These are phyloP conservation scores for Drosophila subobscura DNA, from an alignment of 1,140 invertebrate species.

Conservation along the genomic window DNA sequence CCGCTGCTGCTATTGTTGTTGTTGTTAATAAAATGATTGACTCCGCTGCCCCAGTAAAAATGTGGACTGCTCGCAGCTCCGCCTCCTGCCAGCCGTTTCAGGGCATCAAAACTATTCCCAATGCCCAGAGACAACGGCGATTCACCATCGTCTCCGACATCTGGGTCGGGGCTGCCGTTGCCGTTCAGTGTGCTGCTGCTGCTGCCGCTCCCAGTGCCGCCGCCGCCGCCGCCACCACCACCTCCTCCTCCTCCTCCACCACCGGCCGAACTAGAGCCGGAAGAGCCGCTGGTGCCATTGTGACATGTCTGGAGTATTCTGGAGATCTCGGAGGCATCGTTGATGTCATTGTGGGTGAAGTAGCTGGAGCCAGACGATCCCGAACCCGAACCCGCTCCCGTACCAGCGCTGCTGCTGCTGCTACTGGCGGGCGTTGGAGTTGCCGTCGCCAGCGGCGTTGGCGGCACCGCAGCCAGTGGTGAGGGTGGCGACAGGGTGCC, in stretches of 20 bases:
- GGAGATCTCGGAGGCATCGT: conserved; percentile 82
- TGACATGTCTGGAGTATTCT: conserved; percentile 82
- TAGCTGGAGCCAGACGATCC: conserved; percentile 30
- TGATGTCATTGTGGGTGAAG: conserved; percentile 79
- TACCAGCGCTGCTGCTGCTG: not conserved
- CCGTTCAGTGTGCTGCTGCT: conserved; percentile 39
- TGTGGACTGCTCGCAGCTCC: conserved; percentile 48
- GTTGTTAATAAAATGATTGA: conserved; percentile 47
- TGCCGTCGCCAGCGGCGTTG: not conserved
- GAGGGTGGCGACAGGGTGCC: conserved; percentile 46
- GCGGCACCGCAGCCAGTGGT: conserved; percentile 15
- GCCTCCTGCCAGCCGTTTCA: conserved; percentile 50
- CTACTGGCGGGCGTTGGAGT: not conserved
- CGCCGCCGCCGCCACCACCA: not conserved
- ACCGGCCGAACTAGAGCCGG: conserved; percentile 3
- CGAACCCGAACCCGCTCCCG: conserved; percentile 5
- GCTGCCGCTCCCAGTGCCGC: not conserved
- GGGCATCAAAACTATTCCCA: conserved; percentile 60
- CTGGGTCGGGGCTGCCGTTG: conserved; percentile 26
- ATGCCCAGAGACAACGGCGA: conserved; percentile 9
- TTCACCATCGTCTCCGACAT: conserved; percentile 15
- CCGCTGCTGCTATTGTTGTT: conserved; percentile 8
- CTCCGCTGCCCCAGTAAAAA: conserved; percentile 62
- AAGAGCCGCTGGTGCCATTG: conserved; percentile 52
- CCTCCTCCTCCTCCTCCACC: conserved; percentile 7